Evolutionary conservation across 35 echinoderm and acorn worm species (phyloP).

Genomic region (Diadema setosum): DNA sequence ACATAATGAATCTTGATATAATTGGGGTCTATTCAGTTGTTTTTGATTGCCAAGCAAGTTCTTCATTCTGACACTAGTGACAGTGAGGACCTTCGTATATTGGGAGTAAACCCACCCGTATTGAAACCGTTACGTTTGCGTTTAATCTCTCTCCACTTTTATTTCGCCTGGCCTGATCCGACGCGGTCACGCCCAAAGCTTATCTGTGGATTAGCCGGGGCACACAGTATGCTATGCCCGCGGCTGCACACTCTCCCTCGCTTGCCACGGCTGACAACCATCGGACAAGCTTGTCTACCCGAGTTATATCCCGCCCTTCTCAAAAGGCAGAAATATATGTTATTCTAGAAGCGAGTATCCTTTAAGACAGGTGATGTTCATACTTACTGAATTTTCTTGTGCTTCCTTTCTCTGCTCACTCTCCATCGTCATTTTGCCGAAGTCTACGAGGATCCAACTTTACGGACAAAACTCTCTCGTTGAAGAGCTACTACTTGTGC

Average conservation of each 20-base stretch:
- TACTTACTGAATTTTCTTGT: conserved; percentile 21
- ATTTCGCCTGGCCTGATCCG: neutral
- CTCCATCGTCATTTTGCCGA: conserved; percentile 39
- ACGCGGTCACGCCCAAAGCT: neutral
- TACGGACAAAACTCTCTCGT: too few species aligned
- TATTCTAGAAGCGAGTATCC: neutral
- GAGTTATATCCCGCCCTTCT: neutral
- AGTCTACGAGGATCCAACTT: too few species aligned
- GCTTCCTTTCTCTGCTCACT: neutral
- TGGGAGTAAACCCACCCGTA: neutral
- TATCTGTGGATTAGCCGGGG: neutral
- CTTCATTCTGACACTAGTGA: neutral
- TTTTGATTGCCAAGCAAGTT: neutral
- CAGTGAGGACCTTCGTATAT: neutral
- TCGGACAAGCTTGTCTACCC: neutral
- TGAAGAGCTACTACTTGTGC: too few species aligned
- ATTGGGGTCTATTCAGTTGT: neutral
- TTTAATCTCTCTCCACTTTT: too few species aligned
- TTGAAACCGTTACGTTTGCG: neutral
- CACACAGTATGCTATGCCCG: neutral
- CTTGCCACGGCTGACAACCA: neutral
- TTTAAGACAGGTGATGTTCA: too few species aligned
- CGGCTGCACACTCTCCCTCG: too few species aligned
- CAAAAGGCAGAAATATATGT: neutral
- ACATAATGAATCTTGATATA: neutral